These are phyloP conservation scores for Himalopsyche phryganea DNA, from an alignment of 1,140 invertebrate genomes.

Conservation along the genomic window DNA sequence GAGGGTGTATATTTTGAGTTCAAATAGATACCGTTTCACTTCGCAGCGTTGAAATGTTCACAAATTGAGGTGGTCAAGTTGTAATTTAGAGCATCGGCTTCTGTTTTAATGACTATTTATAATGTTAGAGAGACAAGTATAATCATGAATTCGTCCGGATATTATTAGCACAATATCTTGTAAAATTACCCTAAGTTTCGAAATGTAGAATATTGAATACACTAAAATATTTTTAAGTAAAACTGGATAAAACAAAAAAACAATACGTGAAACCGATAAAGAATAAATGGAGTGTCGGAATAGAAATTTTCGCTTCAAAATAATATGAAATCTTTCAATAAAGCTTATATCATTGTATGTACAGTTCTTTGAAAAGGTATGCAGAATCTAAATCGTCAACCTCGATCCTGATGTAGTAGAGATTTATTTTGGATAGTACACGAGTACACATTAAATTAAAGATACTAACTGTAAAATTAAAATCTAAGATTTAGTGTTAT, in stretches of 20 bases:
- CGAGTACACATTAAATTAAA: constrained; percentile 15
- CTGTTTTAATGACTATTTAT: constrained; percentile 32
- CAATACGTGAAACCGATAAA: neutral
- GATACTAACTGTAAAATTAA: constrained; percentile 30
- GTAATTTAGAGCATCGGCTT: constrained; percentile 29
- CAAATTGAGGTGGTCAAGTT: constrained; percentile 4
- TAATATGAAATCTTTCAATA: constrained; percentile 21
- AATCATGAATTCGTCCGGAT: constrained; percentile 36
- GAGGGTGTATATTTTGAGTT: neutral
- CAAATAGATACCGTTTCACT: neutral
- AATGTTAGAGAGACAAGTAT: constrained; percentile 34
- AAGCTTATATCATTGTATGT: constrained; percentile 36
- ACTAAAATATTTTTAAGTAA: constrained; percentile 27
- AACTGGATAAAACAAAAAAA: constrained; percentile 3
- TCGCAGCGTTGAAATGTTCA: neutral
- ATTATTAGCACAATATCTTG: constrained; percentile 36
- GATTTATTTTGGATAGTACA: constrained; percentile 36
- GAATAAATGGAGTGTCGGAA: neutral
- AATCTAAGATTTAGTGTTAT: constrained; percentile 33
- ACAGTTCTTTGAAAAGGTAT: constrained; percentile 31
- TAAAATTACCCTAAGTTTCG: constrained; percentile 34
- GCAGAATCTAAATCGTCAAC: constrained; percentile 29
- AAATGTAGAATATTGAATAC: constrained; percentile 30
- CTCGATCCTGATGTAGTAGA: constrained; percentile 27
- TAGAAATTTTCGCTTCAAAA: constrained; percentile 14